Base-by-base conservation (phyloP, 2,797 vertebrate genomes). In the Sebastes taczanowskii region DNA sequence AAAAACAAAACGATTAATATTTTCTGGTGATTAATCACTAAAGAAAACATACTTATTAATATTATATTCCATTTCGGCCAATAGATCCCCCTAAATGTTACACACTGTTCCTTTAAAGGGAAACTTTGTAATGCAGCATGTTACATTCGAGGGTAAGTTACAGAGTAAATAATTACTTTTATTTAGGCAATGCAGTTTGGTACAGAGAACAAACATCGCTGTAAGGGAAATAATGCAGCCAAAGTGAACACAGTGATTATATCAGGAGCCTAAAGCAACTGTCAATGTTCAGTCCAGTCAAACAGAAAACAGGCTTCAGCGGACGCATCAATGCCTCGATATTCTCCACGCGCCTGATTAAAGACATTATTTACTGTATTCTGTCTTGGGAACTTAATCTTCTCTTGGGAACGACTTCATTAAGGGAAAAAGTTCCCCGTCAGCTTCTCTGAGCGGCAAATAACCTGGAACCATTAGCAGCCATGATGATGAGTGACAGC, bases 401-500 rank as follows among this genome's bases (percentile, higher is more conserved):
- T 34, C 77, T 71, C 49, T 61, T 10, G n/a, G 75, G 79, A 77
- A 59, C 4, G 3, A 74, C 76, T 79, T 86, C 63, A 74, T 86
- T 82, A 80, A 42, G 8, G 23, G 6, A 23, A 42, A 72, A 84
- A 74, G 49, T 64, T 83, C 35, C 16, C 42, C 9, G 49, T 73
- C 58, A 67, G 69, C 74, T 25, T 53, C 74, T 58, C 22, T 18
- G 65, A 78, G 66, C 34, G 0, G 56, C 29, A 78, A 75, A 70
- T 67, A 65, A 81, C 42, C 80, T n/a, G 59, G 71, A 87, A 55
- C 71, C 77, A 74, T 81, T 71, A 82, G 74, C 64, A 29, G 63
- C 61, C 32, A 11, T 53, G 78, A 86, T 82, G 78, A 85, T 63
- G 73, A 88, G 67, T 81, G 83, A 74, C 84, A 78, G 78, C 61